Evolutionary conservation across 1,140 invertebrate species (phyloP).

Genomic region (Drosophila ironensis): DNA sequence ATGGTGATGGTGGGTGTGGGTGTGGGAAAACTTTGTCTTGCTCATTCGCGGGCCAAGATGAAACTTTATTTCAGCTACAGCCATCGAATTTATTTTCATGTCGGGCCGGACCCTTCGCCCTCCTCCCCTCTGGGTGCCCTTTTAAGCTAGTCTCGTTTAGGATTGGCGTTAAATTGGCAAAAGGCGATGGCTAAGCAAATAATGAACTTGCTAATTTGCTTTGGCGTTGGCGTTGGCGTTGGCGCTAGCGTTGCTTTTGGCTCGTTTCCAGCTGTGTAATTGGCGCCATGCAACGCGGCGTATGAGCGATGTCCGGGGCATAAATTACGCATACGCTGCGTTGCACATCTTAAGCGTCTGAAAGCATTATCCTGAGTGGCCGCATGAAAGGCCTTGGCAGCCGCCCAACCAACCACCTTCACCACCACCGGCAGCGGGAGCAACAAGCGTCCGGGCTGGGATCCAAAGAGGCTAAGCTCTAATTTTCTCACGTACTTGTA

Average conservation of each 20-base stretch:
- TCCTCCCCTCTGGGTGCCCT: not conserved
- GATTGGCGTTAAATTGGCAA: constrained; percentile 59
- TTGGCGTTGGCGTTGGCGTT: constrained; percentile 8
- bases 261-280: too few species aligned
- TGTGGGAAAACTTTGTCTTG: constrained; percentile 39
- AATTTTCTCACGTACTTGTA: constrained; percentile 81
- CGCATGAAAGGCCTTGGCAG: constrained; percentile 1
- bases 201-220: constrained; percentile 68
- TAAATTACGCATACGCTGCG: constrained; percentile 61
- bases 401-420: too few species aligned
- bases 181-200: constrained; percentile 55
- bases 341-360: constrained; percentile 33
- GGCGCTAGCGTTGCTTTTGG: too few species aligned
- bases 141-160: constrained; percentile 28
- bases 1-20: not conserved
- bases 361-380: constrained; percentile 28
- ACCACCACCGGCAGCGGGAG: constrained; percentile 32
- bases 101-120: constrained; percentile 10
- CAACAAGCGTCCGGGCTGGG: constrained; percentile 64
- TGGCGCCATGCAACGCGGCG: constrained; percentile 22
- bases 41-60: constrained; percentile 47
- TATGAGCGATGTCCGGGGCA: constrained; percentile 43
- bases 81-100: constrained; percentile 77
- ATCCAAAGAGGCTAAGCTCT: constrained; percentile 68
- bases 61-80: constrained; percentile 75